These are phyloP conservation scores for Lordiphosa andalusiaca DNA, from an alignment of 2,888 invertebrate species.

Conservation along the genomic window DNA sequence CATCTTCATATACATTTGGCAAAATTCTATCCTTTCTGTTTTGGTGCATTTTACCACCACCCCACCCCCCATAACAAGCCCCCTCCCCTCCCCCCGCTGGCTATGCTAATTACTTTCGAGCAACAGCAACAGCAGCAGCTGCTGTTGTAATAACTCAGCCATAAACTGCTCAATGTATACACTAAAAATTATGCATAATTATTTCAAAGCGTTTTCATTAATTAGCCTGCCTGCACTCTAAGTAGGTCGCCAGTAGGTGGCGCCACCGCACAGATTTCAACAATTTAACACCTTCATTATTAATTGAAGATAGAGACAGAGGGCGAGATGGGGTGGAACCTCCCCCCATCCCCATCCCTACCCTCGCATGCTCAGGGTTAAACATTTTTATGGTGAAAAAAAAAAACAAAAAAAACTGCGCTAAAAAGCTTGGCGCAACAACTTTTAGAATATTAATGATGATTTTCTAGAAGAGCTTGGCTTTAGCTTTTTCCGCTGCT, in stretches of 20 bases:
- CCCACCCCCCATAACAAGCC: no score
- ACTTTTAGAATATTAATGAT: conserved; percentile 72
- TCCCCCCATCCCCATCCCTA: no score
- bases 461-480: conserved; percentile 46
- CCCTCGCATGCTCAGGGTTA: conserved; percentile 27
- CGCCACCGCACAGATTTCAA: conserved; percentile 66
- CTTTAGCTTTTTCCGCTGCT: conserved; percentile 21
- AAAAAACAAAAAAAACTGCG: conserved; percentile 30
- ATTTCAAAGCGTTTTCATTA: conserved; percentile 77
- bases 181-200: conserved; percentile 78
- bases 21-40: no score
- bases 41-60: no score
- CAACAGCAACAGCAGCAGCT: conserved; percentile 44
- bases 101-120: conserved; percentile 69
- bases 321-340: conserved; percentile 12
- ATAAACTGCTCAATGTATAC: conserved; percentile 76
- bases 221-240: conserved; percentile 59
- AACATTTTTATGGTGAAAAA: conserved; percentile 29
- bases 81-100: neutral
- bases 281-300: conserved; percentile 76
- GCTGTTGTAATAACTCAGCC: conserved; percentile 69
- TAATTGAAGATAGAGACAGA: conserved; percentile 70
- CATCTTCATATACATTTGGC: no score
- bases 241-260: conserved; percentile 39
- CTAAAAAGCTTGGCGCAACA: conserved; percentile 63